A percentile compares a stretch with the other conserved stretches of the same genome.
Evolutionary conservation across 2,888 invertebrate species (phyloP).

Genomic region (Caenorhabditis panamensis): DNA sequence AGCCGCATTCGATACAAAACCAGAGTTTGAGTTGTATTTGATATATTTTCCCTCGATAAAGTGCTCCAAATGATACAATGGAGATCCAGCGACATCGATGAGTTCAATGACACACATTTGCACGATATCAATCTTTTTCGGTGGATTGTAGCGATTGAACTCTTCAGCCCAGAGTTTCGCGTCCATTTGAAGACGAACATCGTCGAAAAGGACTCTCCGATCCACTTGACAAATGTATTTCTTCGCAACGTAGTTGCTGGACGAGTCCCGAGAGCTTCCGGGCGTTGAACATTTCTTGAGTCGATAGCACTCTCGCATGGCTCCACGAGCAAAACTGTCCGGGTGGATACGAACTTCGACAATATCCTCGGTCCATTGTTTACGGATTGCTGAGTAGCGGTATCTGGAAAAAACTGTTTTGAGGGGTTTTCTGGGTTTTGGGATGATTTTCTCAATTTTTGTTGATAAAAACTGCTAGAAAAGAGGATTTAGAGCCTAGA

Average conservation of each 20-base stretch:
- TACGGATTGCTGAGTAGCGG: slow-evolving; percentile 83
- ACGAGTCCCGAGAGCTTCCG: slow-evolving; percentile 83
- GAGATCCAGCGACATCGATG: slow-evolving; percentile 82
- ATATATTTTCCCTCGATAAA: slow-evolving; percentile 85
- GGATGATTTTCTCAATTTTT: too few relatives aligned
- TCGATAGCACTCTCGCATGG: slow-evolving; percentile 84
- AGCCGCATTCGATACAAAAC: slow-evolving; percentile 83
- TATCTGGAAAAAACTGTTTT: slow-evolving; percentile 82
- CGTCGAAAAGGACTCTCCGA: slow-evolving; percentile 84
- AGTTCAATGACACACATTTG: slow-evolving; percentile 84
- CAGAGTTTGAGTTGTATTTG: slow-evolving; percentile 85
- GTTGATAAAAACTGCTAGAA: too few relatives aligned
- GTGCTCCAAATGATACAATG: slow-evolving; percentile 84
- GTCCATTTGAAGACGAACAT: slow-evolving; percentile 85
- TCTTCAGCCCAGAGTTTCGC: slow-evolving; percentile 85
- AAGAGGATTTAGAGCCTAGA: too few relatives aligned
- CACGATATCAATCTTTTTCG: slow-evolving; percentile 85
- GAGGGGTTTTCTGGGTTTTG: too few relatives aligned
- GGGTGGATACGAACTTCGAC: slow-evolving; percentile 82
- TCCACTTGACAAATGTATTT: slow-evolving; percentile 82
- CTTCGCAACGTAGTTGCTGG: slow-evolving; percentile 84
- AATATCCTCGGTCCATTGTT: slow-evolving; percentile 83
- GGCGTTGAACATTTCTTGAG: slow-evolving; percentile 82
- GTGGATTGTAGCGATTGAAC: slow-evolving; percentile 84
- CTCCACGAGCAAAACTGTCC: slow-evolving; percentile 84